Evolutionary conservation across 2,888 invertebrate species (phyloP).

Genomic region (Tanytarsus gracilentus): DNA sequence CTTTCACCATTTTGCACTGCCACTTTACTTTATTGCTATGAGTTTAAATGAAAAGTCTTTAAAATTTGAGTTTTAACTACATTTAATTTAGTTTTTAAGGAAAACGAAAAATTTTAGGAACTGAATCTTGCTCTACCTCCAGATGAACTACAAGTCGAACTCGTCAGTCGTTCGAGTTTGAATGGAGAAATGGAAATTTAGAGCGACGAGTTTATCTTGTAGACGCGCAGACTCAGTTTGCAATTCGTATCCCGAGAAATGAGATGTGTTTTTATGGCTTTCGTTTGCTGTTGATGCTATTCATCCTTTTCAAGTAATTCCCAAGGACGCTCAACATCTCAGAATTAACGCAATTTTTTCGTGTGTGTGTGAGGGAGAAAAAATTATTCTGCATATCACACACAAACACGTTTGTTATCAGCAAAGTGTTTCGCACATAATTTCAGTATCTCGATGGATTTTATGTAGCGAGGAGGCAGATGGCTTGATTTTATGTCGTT

Average conservation of each 20-base stretch:
- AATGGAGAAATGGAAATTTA: background rate
- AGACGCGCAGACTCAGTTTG: conserved; percentile 11
- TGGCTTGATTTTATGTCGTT: no score
- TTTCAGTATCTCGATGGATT: no score
- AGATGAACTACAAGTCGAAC: conserved; percentile 17
- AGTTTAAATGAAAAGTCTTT: conserved; percentile 8
- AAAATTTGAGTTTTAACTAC: conserved; percentile 14
- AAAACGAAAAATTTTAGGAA: conserved; percentile 23
- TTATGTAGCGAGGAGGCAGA: no score
- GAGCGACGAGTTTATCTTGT: conserved; percentile 12
- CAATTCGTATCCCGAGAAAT: background rate
- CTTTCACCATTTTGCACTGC: conserved; percentile 21
- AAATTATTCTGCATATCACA: no score
- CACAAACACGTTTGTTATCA: no score
- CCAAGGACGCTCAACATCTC: background rate
- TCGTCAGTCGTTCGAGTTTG: background rate
- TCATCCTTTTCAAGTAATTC: conserved; percentile 12
- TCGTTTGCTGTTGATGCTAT: background rate
- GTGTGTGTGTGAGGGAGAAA: no score
- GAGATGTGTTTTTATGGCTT: conserved; percentile 16
- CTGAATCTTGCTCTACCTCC: conserved; percentile 15
- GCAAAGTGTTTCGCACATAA: background rate
- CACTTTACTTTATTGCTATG: background rate
- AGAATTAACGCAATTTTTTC: background rate
- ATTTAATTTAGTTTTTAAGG: conserved; percentile 14